A percentile compares a stretch with the other conserved stretches of the same genome.
These are phyloP conservation scores for Pollachius pollachius DNA, from an alignment of 2,113 vertebrate species.

Conservation along the genomic window DNA sequence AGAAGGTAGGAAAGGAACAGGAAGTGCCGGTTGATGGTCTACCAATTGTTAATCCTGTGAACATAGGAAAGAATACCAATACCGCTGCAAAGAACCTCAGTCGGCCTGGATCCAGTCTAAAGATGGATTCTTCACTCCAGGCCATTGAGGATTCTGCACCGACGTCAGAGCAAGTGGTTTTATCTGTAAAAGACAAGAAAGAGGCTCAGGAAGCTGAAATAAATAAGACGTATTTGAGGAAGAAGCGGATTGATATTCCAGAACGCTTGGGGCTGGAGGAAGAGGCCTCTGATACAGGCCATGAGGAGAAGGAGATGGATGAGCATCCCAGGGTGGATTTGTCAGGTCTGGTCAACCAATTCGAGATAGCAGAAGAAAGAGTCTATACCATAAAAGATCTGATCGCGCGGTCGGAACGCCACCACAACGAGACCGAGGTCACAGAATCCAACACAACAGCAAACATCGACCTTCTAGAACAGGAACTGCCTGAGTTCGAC, in stretches of 20 bases:
- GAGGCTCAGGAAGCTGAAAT: constrained; percentile 69
- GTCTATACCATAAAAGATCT: constrained; percentile 61
- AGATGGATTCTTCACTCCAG: constrained; percentile 66
- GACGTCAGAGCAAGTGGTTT: constrained; percentile 40
- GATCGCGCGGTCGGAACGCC: constrained; percentile 45
- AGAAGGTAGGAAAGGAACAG: constrained; percentile 1
- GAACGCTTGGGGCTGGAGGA: constrained; percentile 56
- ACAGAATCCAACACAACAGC: constrained; percentile 58
- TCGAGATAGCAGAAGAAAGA: constrained; percentile 67
- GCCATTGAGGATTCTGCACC: constrained; percentile 64
- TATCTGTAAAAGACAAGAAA: constrained; percentile 63
- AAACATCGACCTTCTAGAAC: constrained; percentile 58
- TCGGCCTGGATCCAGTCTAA: constrained; percentile 35
- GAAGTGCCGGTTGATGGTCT: constrained; percentile 11
- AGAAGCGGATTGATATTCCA: constrained; percentile 64
- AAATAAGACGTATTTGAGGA: constrained; percentile 63
- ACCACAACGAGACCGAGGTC: constrained; percentile 50
- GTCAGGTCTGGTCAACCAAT: constrained; percentile 63
- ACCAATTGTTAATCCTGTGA: constrained; percentile 13
- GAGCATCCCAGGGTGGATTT: constrained; percentile 56
- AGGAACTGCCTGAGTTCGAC: constrained; percentile 71
- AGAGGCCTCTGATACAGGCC: constrained; percentile 57
- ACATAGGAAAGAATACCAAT: constrained; percentile 14
- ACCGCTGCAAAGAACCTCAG: constrained; percentile 26
- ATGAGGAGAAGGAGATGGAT: constrained; percentile 55